phyloP scores from a whole-genome alignment of 2,113 vertebrate species.

The Limnothrissa miodon region DNA sequence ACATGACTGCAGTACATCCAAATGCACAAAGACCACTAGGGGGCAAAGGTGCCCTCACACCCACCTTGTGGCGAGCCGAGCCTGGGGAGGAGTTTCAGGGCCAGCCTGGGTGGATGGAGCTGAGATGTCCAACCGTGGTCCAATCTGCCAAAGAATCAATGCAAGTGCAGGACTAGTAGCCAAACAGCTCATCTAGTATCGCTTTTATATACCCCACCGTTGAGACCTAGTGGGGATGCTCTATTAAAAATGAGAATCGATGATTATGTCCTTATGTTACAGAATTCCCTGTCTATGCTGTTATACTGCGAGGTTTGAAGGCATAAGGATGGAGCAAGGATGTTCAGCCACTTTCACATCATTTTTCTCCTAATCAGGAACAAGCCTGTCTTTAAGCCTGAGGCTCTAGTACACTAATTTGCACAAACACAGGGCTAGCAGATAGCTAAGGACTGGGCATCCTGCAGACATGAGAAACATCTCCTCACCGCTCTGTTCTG shows the following conservation, averaged over 20 bases:
- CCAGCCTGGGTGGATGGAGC: conserved; percentile 27
- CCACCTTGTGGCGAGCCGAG: conserved; percentile 29
- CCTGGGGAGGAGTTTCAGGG: conserved; percentile 26
- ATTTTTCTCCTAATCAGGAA: too few species aligned
- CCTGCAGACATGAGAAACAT: neutral
- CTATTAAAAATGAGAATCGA: neutral
- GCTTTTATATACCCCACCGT: neutral
- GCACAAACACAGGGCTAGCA: conserved; percentile 21
- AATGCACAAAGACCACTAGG: conserved; percentile 9
- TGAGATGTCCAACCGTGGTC: conserved; percentile 42
- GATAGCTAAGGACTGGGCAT: neutral
- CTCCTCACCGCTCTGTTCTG: neutral
- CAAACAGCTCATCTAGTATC: conserved; percentile 7
- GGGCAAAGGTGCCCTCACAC: conserved; percentile 37
- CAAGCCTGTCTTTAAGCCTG: too few species aligned
- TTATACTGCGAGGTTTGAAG: too few species aligned
- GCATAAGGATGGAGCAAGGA: too few species aligned
- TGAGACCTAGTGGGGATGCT: neutral
- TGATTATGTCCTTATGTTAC: neutral
- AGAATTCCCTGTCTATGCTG: neutral
- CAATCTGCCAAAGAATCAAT: conserved; percentile 48
- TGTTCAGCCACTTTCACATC: too few species aligned
- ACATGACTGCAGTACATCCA: conserved; percentile 4
- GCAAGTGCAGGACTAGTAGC: conserved; percentile 4
- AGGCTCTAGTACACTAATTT: too few species aligned